phyloP scores from a whole-genome alignment of 1,140 invertebrate genomes.

The Sinella curviseta region DNA sequence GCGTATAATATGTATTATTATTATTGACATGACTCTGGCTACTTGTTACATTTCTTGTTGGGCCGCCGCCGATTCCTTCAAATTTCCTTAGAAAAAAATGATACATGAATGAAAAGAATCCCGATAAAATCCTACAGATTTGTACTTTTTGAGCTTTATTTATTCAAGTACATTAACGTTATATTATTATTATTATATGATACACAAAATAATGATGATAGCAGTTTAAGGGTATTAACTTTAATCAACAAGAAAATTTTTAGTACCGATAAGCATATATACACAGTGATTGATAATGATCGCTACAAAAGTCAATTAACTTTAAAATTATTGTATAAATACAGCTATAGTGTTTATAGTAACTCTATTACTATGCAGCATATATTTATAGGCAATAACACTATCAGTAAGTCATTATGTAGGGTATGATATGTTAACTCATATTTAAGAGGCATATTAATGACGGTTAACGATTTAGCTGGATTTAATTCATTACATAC shows the following conservation, averaged over 20 bases:
- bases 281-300: not conserved
- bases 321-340: not conserved
- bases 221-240: not conserved
- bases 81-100: not conserved
- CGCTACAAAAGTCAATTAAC: not conserved
- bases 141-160: slow-evolving; percentile 24
- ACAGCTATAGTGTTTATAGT: not conserved
- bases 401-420: not conserved
- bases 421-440: too few species aligned
- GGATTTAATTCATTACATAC: not conserved
- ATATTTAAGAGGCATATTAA: too few species aligned
- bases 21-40: too few species aligned
- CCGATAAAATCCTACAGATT: not conserved
- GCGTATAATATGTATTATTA: too few species aligned
- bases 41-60: too few species aligned
- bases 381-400: not conserved
- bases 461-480: not conserved
- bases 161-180: not conserved
- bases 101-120: too few species aligned
- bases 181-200: not conserved
- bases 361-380: not conserved
- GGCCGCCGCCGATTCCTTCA: not conserved
- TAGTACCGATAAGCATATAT: too few species aligned
- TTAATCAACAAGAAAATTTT: too few species aligned
- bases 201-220: not conserved